Conservation (phyloP, 2,888 invertebrate species). For the Caenorhabditis becei region DNA sequence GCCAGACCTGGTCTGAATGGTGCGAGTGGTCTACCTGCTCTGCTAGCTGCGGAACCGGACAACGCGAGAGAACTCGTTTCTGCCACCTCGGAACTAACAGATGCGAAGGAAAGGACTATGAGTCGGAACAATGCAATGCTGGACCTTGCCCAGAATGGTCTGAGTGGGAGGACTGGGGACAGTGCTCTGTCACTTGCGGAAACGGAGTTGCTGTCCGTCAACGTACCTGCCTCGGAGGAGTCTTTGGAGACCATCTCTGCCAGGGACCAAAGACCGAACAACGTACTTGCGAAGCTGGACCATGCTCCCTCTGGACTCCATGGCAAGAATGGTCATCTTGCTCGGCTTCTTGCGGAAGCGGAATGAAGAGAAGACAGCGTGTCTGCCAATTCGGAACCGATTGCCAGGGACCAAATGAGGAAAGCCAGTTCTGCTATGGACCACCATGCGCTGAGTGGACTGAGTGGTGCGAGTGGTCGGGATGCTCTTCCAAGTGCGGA, state of each 20-base stretch:
- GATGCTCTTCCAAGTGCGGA: slow-evolving; percentile 73
- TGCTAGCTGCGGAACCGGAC: slow-evolving; percentile 73
- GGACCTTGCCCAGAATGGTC: slow-evolving; percentile 77
- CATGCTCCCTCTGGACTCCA: slow-evolving; percentile 75
- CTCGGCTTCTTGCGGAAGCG: slow-evolving; percentile 74
- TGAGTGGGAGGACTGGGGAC: slow-evolving; percentile 75
- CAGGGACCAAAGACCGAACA: slow-evolving; percentile 70
- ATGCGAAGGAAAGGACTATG: slow-evolving; percentile 76
- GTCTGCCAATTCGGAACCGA: slow-evolving; percentile 78
- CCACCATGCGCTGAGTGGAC: slow-evolving; percentile 77
- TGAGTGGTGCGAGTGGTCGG: slow-evolving; percentile 76
- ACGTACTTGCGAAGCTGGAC: slow-evolving; percentile 66
- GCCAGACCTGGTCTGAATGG: slow-evolving; percentile 78
- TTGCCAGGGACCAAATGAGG: slow-evolving; percentile 75
- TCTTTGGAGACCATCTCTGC: slow-evolving; percentile 70
- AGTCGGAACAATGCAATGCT: slow-evolving; percentile 71
- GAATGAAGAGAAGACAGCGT: slow-evolving; percentile 71
- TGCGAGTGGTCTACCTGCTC: slow-evolving; percentile 76
- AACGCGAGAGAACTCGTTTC: slow-evolving; percentile 73
- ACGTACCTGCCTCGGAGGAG: slow-evolving; percentile 73
- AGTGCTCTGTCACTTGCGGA: slow-evolving; percentile 75
- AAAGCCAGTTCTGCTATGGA: slow-evolving; percentile 76
- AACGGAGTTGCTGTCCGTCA: slow-evolving; percentile 70
- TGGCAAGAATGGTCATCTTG: slow-evolving; percentile 77
- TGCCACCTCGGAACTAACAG: slow-evolving; percentile 76